Evolutionary conservation across 2,888 invertebrate genomes (phyloP).

Genomic region (Drosophila antonietae): DNA sequence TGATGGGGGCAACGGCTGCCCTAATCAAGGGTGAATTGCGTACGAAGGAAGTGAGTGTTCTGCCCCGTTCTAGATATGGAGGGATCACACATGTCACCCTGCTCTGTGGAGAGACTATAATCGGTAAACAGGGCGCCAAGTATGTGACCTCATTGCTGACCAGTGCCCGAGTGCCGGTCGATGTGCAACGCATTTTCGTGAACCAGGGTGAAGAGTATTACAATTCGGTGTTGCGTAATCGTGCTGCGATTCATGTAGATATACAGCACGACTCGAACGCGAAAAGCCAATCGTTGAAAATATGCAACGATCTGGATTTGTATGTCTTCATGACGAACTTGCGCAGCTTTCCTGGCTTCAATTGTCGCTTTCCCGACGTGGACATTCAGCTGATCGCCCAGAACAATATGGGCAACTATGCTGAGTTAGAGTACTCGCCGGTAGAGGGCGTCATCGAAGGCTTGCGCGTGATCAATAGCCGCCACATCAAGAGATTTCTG

Average conservation of each 20-base stretch:
- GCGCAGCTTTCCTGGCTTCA: constrained; percentile 72
- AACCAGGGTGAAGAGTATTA: constrained; percentile 57
- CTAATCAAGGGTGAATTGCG: constrained; percentile 50
- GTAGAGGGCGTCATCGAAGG: constrained; percentile 80
- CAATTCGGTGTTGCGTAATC: constrained; percentile 73
- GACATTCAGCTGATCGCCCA: constrained; percentile 73
- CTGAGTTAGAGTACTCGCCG: constrained; percentile 79
- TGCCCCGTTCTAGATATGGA: constrained; percentile 71
- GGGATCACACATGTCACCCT: constrained; percentile 70
- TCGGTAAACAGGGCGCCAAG: constrained; percentile 67
- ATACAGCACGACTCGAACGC: constrained; percentile 51
- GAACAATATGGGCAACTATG: constrained; percentile 75
- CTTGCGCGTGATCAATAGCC: constrained; percentile 57
- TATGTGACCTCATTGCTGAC: constrained; percentile 65
- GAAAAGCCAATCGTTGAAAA: constrained; percentile 59
- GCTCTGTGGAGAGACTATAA: constrained; percentile 60
- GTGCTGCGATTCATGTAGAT: constrained; percentile 71
- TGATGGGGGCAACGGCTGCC: constrained; percentile 26
- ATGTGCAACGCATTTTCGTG: constrained; percentile 60
- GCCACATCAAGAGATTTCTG: constrained; percentile 55
- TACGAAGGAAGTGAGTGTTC: constrained; percentile 26
- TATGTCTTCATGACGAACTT: constrained; percentile 63
- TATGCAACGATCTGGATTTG: constrained; percentile 70
- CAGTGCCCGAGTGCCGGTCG: constrained; percentile 70
- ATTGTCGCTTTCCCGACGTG: constrained; percentile 56